Evolutionary conservation across 2,888 invertebrate genomes (phyloP).

Genomic region (Trachelus tabidus): DNA sequence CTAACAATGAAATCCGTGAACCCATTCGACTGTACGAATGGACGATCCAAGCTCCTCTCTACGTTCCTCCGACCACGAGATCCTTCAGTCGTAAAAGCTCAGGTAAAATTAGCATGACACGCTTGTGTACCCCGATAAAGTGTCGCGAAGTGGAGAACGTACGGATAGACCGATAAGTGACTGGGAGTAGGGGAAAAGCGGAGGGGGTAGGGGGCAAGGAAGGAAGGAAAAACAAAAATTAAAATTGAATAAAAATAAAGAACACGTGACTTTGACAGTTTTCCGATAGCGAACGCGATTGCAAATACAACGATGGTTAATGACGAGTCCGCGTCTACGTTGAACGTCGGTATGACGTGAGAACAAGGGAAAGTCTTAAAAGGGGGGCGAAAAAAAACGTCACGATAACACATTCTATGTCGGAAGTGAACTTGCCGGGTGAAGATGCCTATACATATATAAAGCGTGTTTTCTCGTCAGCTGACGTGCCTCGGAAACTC

Average conservation of each 20-base stretch:
- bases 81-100: neutral
- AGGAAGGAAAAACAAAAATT: neutral
- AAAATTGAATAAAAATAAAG: neutral
- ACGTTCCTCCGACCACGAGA: neutral
- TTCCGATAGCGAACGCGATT: neutral
- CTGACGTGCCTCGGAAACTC: neutral
- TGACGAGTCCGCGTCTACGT: neutral
- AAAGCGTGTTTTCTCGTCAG: neutral
- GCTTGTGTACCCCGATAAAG: neutral
- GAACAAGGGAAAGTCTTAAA: neutral
- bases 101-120: neutral
- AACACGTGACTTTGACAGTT: neutral
- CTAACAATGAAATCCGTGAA: neutral
- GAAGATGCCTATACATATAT: neutral
- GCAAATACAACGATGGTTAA: neutral
- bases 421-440: neutral
- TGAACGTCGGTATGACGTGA: neutral
- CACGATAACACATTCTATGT: neutral
- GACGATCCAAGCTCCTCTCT: neutral
- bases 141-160: neutral
- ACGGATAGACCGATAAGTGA: neutral
- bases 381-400: neutral
- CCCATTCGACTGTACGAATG: neutral
- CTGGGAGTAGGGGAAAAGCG: neutral
- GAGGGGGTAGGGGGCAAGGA: neutral